Evolutionary conservation across 2,888 invertebrate species (phyloP).

Genomic region (Diachrysia chrysitis): DNA sequence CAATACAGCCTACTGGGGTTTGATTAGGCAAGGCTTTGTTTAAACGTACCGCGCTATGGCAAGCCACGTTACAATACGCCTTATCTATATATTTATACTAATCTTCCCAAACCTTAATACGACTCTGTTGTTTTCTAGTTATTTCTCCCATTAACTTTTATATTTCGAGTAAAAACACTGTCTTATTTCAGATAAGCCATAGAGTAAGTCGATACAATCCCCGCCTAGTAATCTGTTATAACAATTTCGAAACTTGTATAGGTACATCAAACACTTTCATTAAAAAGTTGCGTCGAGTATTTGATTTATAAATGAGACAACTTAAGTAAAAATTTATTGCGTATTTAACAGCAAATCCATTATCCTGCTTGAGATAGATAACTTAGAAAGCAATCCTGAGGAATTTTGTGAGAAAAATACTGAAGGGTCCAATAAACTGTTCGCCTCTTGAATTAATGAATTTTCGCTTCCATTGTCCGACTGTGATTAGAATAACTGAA

Average conservation of each 20-base stretch:
- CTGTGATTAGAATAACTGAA: slow-evolving; percentile 12
- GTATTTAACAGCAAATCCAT: slow-evolving; percentile 50
- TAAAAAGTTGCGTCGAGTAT: slow-evolving; percentile 43
- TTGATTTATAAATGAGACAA: slow-evolving; percentile 53
- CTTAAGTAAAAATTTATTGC: slow-evolving; percentile 47
- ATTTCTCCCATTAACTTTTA: slow-evolving; percentile 5
- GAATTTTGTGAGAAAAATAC: slow-evolving; percentile 29
- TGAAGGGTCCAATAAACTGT: slow-evolving; percentile 14
- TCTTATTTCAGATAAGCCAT: not conserved
- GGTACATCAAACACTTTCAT: slow-evolving; percentile 33
- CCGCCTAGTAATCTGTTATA: slow-evolving; percentile 14
- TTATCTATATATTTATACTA: not conserved
- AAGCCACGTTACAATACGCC: slow-evolving; percentile 12
- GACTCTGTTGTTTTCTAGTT: slow-evolving; percentile 16
- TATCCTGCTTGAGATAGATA: slow-evolving; percentile 46
- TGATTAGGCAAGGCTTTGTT: slow-evolving; percentile 57
- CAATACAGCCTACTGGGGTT: slow-evolving; percentile 43
- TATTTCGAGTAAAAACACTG: not conserved
- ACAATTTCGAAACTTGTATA: slow-evolving; percentile 23
- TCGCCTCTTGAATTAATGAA: slow-evolving; percentile 13
- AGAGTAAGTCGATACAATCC: not conserved
- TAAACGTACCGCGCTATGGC: slow-evolving; percentile 35
- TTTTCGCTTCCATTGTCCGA: slow-evolving; percentile 10
- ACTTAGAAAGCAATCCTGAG: slow-evolving; percentile 37
- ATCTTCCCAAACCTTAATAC: slow-evolving; percentile 13